phyloP scores from a whole-genome alignment of 1,140 invertebrate species.

The Drosophila cardini region DNA sequence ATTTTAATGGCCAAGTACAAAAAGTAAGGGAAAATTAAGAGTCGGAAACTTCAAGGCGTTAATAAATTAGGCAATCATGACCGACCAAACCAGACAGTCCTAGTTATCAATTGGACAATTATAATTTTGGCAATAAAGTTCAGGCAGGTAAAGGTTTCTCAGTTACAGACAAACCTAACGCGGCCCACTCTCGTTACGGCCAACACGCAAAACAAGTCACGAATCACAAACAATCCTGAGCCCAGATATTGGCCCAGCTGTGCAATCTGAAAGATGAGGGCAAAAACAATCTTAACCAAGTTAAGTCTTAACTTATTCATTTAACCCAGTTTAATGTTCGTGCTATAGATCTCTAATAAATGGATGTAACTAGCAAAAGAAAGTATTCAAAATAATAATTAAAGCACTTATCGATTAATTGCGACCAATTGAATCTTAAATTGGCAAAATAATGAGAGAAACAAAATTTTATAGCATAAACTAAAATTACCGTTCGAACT shows the following conservation, averaged over 20 bases:
- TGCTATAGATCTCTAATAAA: slow-evolving; percentile 54
- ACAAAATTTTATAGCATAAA: slow-evolving; percentile 19
- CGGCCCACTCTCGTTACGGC: slow-evolving; percentile 45
- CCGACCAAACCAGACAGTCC: slow-evolving; percentile 21
- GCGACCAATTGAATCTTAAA: slow-evolving; percentile 15
- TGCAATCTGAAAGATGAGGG: slow-evolving; percentile 60
- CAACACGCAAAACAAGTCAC: slow-evolving; percentile 75
- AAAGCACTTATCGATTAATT: slow-evolving; percentile 25
- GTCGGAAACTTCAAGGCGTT: slow-evolving; percentile 66
- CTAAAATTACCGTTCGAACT: not conserved
- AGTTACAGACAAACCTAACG: not conserved
- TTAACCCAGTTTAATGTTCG: slow-evolving; percentile 65
- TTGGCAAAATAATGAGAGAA: slow-evolving; percentile 6
- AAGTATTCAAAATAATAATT: slow-evolving; percentile 10
- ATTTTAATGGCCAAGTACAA: not conserved
- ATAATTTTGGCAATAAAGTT: slow-evolving; percentile 45
- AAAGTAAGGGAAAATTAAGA: slow-evolving; percentile 36
- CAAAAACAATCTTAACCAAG: slow-evolving; percentile 29
- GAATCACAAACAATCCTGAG: slow-evolving; percentile 34
- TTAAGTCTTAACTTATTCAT: slow-evolving; percentile 65
- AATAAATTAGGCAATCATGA: slow-evolving; percentile 73
- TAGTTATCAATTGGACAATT: slow-evolving; percentile 76
- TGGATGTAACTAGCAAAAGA: slow-evolving; percentile 15
- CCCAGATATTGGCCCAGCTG: slow-evolving; percentile 47
- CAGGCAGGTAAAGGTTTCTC: slow-evolving; percentile 46